These are phyloP conservation scores for Meloidogyne exigua DNA, from an alignment of 1,140 invertebrate genomes.

Conservation along the genomic window DNA sequence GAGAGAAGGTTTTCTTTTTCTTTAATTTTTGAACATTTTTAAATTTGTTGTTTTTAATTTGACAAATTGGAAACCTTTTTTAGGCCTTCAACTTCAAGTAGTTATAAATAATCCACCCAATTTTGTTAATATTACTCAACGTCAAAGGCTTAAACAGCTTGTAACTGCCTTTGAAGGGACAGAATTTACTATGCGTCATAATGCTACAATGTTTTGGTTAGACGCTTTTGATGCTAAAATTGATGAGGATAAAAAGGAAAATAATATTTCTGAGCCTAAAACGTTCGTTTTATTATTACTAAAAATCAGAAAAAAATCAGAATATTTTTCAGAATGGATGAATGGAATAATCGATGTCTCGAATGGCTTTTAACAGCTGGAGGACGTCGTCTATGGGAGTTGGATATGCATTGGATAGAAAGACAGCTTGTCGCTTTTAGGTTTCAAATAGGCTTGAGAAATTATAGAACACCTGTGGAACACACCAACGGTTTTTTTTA, in stretches of 20 bases:
- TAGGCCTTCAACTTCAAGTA: slow-evolving; percentile 62
- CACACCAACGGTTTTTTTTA: slow-evolving; percentile 47
- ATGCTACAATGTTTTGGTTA: slow-evolving; percentile 63
- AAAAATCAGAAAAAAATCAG: background rate
- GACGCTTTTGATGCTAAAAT: slow-evolving; percentile 57
- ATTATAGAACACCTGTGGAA: slow-evolving; percentile 61
- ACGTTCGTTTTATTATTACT: slow-evolving; percentile 37
- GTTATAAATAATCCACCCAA: slow-evolving; percentile 63
- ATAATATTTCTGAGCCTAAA: slow-evolving; percentile 45
- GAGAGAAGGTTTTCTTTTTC: slow-evolving; percentile 52
- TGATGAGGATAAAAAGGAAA: slow-evolving; percentile 38
- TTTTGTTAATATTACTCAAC: slow-evolving; percentile 41
- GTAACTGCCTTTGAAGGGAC: slow-evolving; percentile 56
- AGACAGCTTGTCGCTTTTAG: slow-evolving; percentile 52
- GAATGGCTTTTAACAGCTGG: slow-evolving; percentile 63
- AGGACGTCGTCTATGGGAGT: slow-evolving; percentile 59
- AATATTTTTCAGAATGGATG: slow-evolving; percentile 42
- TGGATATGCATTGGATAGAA: slow-evolving; percentile 59
- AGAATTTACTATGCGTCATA: slow-evolving; percentile 57
- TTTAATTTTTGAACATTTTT: background rate
- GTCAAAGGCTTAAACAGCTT: slow-evolving; percentile 46
- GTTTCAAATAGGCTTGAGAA: slow-evolving; percentile 60
- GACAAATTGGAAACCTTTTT: too few species aligned
- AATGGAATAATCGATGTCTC: slow-evolving; percentile 54
- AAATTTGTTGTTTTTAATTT: too few species aligned